Conservation (phyloP, 37 sponge, comb jelly and placozoan species). For the Tethya wilhelma region DNA sequence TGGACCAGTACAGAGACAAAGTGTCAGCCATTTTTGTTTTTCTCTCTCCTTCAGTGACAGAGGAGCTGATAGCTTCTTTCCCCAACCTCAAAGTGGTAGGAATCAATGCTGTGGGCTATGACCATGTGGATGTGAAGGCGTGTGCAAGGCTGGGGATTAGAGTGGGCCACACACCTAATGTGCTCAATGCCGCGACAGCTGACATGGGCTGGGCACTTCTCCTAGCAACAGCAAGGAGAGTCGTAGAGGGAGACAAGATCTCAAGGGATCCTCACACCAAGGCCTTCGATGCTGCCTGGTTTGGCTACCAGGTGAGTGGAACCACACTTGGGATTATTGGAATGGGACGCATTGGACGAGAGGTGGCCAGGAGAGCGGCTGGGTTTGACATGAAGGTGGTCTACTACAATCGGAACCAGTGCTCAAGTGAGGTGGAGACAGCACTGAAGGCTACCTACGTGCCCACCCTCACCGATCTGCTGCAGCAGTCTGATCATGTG, state of each 20-base stretch:
- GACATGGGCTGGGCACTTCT: slow-evolving; percentile 83
- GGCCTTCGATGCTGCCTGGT: slow-evolving; percentile 25
- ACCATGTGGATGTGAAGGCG: slow-evolving; percentile 75
- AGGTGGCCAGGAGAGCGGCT: slow-evolving; percentile 73
- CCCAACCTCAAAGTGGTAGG: slow-evolving; percentile 57
- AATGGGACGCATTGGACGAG: slow-evolving; percentile 88
- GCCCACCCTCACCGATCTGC: slow-evolving; percentile 41
- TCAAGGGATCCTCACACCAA: slow-evolving; percentile 19
- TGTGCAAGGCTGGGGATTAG: slow-evolving; percentile 60
- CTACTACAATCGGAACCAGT: slow-evolving; percentile 77
- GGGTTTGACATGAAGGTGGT: slow-evolving; percentile 88
- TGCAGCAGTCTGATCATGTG: slow-evolving; percentile 79
- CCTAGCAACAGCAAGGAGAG: slow-evolving; percentile 69
- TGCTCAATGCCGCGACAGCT: slow-evolving; percentile 69
- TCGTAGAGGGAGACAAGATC: slow-evolving; percentile 78
- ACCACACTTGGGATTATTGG: slow-evolving; percentile 86
- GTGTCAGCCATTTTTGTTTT: slow-evolving; percentile 47
- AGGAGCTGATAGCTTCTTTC: slow-evolving; percentile 35
- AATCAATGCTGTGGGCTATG: slow-evolving; percentile 75
- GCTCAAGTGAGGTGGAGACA: slow-evolving; percentile 41
- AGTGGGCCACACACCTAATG: slow-evolving; percentile 81
- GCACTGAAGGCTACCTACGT: slow-evolving; percentile 61
- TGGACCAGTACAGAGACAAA: slow-evolving; percentile 43
- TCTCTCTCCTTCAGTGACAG: slow-evolving; percentile 29
- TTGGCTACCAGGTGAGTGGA: slow-evolving; percentile 68